These are phyloP conservation scores for Temnothorax unifasciatus DNA, from an alignment of 2,888 invertebrate genomes.

Conservation along the genomic window DNA sequence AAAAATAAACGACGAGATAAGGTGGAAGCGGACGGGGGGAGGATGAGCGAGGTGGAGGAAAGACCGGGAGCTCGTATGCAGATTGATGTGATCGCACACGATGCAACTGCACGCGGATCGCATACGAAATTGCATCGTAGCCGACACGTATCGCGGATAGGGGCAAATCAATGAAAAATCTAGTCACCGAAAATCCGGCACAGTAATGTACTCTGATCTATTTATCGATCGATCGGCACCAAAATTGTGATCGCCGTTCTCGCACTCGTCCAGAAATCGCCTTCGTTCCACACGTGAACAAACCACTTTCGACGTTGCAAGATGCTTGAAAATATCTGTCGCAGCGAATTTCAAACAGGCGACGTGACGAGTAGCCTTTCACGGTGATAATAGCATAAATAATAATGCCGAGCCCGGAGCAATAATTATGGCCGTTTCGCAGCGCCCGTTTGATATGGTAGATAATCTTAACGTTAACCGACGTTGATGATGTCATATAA, in stretches of 20 bases:
- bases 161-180: slow-evolving; percentile 77
- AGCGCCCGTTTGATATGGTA: background rate
- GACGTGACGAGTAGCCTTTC: background rate
- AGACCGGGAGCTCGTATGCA: slow-evolving; percentile 78
- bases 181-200: slow-evolving; percentile 53
- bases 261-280: background rate
- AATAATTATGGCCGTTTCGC: slow-evolving; percentile 15
- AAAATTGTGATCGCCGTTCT: background rate
- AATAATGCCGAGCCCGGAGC: slow-evolving; percentile 11
- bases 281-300: background rate
- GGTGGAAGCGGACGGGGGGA: slow-evolving; percentile 56
- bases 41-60: slow-evolving; percentile 38
- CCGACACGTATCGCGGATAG: slow-evolving; percentile 53
- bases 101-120: slow-evolving; percentile 82
- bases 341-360: background rate
- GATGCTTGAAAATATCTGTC: background rate
- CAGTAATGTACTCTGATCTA: slow-evolving; percentile 60
- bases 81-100: slow-evolving; percentile 86
- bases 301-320: background rate
- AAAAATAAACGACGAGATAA: slow-evolving; percentile 61
- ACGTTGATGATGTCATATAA: slow-evolving; percentile 15
- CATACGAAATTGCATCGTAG: slow-evolving; percentile 79
- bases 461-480: slow-evolving; percentile 23
- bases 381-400: slow-evolving; percentile 14
- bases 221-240: slow-evolving; percentile 29